phyloP scores from a whole-genome alignment of 2,113 vertebrate genomes.

The Lepus americanus region DNA sequence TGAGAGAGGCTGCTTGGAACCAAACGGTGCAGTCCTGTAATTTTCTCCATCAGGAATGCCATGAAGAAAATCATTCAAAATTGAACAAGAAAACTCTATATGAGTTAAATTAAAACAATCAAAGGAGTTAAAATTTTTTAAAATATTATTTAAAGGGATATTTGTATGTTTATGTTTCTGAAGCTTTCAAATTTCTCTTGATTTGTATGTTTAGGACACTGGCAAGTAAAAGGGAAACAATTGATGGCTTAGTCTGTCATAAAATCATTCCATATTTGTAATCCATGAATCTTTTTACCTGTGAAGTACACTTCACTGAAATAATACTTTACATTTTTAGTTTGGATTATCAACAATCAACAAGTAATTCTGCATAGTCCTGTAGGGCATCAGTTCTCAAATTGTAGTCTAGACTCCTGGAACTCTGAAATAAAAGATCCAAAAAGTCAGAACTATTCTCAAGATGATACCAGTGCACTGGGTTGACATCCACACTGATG shows the following conservation, averaged over 20 bases:
- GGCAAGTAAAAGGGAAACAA: background rate
- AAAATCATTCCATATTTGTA: background rate
- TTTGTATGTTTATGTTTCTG: background rate
- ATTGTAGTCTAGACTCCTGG: background rate
- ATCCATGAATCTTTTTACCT: background rate
- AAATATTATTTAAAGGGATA: background rate
- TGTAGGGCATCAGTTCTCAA: background rate
- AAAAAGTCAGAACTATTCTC: background rate
- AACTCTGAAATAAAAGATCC: background rate
- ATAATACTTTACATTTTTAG: background rate
- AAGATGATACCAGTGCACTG: rapidly evolving
- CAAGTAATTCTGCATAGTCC: background rate
- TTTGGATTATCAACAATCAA: background rate
- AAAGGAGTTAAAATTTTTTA: background rate
- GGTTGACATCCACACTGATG: background rate
- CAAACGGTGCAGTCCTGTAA: background rate
- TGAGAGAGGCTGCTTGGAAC: background rate
- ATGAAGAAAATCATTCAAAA: conserved; percentile 3
- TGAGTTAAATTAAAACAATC: background rate
- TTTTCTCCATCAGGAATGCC: background rate
- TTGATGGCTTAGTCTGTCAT: background rate
- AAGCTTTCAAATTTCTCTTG: background rate
- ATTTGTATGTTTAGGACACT: background rate
- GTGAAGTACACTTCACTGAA: background rate
- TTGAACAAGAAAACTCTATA: background rate